Evolutionary conservation across 2,888 invertebrate species (phyloP).

Genomic region (Metalampra italica): DNA sequence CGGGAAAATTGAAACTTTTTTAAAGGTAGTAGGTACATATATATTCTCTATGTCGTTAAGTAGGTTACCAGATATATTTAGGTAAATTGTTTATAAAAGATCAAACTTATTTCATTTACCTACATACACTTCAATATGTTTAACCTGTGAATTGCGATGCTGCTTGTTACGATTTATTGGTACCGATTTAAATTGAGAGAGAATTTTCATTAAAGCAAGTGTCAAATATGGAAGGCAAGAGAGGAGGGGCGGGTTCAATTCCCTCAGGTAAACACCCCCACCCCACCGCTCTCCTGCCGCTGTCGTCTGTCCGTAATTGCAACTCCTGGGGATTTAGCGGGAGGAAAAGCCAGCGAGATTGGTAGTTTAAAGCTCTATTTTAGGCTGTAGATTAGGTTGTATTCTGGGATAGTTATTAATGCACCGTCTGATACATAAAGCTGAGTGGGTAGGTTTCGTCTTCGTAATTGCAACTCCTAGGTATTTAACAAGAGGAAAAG

Average conservation of each 20-base stretch:
- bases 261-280: slow-evolving; percentile 17
- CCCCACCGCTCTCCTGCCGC: not conserved
- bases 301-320: not conserved
- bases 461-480: not conserved
- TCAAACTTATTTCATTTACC: too few species aligned
- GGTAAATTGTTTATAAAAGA: too few species aligned
- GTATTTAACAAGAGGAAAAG: not conserved
- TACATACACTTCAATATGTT: too few species aligned
- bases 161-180: too few species aligned
- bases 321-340: not conserved
- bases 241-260: slow-evolving; percentile 16
- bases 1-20: too few species aligned
- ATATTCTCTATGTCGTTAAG: too few species aligned
- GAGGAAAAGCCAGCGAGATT: not conserved
- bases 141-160: too few species aligned
- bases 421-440: too few species aligned
- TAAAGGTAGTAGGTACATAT: too few species aligned
- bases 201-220: slow-evolving; percentile 14
- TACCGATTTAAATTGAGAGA: too few species aligned
- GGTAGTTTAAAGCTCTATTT: not conserved
- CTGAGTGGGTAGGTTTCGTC: not conserved
- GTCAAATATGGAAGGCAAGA: slow-evolving; percentile 19
- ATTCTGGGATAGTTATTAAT: not conserved
- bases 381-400: not conserved
- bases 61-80: too few species aligned